Evolutionary conservation across 2,113 vertebrate genomes (phyloP), one percentile per base, ranked within the genome.

Genomic region (Sclerurus mexicanus): DNA sequence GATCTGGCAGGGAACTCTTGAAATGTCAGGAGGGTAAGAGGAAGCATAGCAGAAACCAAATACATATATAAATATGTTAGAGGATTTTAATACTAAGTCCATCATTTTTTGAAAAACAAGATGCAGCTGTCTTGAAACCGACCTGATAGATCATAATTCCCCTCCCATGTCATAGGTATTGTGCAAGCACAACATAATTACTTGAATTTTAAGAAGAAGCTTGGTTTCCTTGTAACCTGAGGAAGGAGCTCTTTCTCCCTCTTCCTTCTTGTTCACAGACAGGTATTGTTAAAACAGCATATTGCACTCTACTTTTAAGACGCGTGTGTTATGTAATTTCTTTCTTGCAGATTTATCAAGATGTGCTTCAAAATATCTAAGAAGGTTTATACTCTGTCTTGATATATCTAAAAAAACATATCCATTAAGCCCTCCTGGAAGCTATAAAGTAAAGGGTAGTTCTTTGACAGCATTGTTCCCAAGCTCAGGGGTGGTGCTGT

Each of bases 1-100:
- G 93, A 96, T 90, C 87, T 96, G 77, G 87, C 81, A 91, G 94
- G 85, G 19, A 94, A 66, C 59, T 50, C 74, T 73, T 73, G 78
- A 95, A 95, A 95, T 96, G 92, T 94, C 95, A 91, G 85, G 50
- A 95, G 93, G 78, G 75, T 87, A 96, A 91, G 46, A 91, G 74
- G 81, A 94, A 94, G 82, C 63, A 44, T 5, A 87, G 63, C 66
- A 80, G 37, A 93, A 89, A 59, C 66, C 58, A 82, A 81, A 90
- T 79, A 85, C 4, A 1, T 62, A 50, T 20, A 87, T 46, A 79
- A 76, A 83, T 82, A 40, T 28, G 7, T 73, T 89, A 89, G 63
- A 68, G 19, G 23, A 28, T 85, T 80, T 64, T 63, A 81, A 64
- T 74, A 89, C 13, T 47, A 78, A 75, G 77, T 79, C 91, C 30